A percentile compares a stretch with the other conserved stretches of the same genome.
Conservation (phyloP, 2,113 vertebrate species). For the Ictalurus punctatus region DNA sequence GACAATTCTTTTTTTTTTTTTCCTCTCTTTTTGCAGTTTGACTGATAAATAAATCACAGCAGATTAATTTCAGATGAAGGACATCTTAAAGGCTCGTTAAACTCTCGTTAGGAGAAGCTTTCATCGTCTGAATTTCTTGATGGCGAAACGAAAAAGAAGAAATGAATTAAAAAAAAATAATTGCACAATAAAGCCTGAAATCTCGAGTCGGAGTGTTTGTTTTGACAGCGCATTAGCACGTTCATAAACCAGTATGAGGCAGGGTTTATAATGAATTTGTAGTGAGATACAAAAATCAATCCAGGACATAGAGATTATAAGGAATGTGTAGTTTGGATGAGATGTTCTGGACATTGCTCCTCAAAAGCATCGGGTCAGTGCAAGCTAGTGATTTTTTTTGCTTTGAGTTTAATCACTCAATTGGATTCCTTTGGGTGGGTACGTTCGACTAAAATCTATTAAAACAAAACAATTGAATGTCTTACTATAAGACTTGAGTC, state of each 20-base stretch:
- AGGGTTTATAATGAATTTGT: not conserved
- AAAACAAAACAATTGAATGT: no score
- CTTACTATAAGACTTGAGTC: no score
- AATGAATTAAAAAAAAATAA: slow-evolving; percentile 29
- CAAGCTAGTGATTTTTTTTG: not conserved
- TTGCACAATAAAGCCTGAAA: slow-evolving; percentile 23
- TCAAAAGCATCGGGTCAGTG: not conserved
- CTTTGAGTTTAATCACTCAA: not conserved
- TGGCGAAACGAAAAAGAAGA: slow-evolving; percentile 8
- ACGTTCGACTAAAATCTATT: not conserved
- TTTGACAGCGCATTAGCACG: not conserved
- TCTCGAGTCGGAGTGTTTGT: slow-evolving; percentile 11
- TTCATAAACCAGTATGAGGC: not conserved
- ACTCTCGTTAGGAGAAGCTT: slow-evolving; percentile 39
- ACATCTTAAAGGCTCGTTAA: slow-evolving; percentile 44
- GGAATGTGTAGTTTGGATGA: not conserved
- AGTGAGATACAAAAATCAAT: not conserved
- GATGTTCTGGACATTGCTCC: not conserved
- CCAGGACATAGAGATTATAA: not conserved
- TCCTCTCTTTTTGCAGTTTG: slow-evolving; percentile 39
- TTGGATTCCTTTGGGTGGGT: not conserved
- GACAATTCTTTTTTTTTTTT: slow-evolving; percentile 16
- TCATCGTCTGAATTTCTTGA: slow-evolving; percentile 32
- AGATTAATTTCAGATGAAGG: slow-evolving; percentile 36
- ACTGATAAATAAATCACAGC: slow-evolving; percentile 53